Percentiles rank a stretch among this genome's conserved stretches.
phyloP scores from a whole-genome alignment of 2,888 invertebrate species.

The Lasioglossum oenotherae region DNA sequence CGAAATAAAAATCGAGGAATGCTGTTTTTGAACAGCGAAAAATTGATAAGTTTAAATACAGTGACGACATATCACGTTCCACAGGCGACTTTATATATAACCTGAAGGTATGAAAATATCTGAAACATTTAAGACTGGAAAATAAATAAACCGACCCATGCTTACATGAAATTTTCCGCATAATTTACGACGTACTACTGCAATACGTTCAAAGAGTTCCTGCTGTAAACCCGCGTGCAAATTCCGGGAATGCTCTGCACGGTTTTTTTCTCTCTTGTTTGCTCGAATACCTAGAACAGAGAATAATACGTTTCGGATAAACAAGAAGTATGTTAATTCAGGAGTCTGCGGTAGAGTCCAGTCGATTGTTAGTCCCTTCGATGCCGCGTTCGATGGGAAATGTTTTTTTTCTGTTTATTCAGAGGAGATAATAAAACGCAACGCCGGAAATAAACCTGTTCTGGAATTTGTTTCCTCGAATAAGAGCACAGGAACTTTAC shows the following conservation, averaged over 20 bases:
- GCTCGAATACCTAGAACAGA: background rate
- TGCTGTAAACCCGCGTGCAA: background rate
- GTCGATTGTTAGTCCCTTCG: constrained; percentile 31
- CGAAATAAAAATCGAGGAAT: background rate
- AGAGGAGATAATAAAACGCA: constrained; percentile 33
- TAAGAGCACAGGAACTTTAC: constrained; percentile 7
- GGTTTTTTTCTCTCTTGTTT: background rate
- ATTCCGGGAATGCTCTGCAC: background rate
- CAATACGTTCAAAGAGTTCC: background rate
- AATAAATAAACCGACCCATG: background rate
- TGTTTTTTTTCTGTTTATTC: constrained; percentile 33
- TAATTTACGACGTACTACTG: background rate
- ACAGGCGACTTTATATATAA: background rate
- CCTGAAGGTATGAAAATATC: background rate
- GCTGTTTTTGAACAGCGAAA: background rate
- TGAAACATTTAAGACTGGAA: background rate
- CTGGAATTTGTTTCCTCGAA: constrained; percentile 32
- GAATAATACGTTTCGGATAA: constrained; percentile 19
- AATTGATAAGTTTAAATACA: background rate
- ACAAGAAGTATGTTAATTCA: constrained; percentile 28
- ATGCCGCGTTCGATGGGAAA: constrained; percentile 31
- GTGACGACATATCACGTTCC: background rate
- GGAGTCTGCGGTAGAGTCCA: background rate
- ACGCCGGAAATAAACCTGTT: constrained; percentile 4
- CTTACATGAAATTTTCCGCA: background rate